These are phyloP conservation scores for Gryllus longicercus DNA, from an alignment of 2,888 invertebrate genomes.

Conservation along the genomic window DNA sequence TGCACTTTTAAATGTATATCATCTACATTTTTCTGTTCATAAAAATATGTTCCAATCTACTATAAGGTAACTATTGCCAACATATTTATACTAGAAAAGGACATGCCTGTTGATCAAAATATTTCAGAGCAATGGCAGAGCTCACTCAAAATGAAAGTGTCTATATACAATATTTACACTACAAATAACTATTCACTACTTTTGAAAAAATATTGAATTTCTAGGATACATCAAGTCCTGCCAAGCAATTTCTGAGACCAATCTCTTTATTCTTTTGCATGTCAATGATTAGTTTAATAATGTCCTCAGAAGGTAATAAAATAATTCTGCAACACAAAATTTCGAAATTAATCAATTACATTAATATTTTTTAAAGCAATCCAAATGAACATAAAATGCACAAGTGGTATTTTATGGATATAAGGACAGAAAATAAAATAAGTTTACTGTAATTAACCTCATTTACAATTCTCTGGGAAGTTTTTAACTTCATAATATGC, in stretches of 20 bases:
- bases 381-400: too few relatives aligned
- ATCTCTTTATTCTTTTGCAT: too few relatives aligned
- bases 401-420: too few relatives aligned
- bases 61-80: constrained; percentile 3
- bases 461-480: too few relatives aligned
- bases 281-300: too few relatives aligned
- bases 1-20: constrained; percentile 17
- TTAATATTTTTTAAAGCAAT: too few relatives aligned
- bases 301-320: too few relatives aligned
- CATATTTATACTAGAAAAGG: constrained; percentile 11
- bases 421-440: too few relatives aligned
- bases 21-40: neutral
- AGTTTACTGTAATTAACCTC: too few relatives aligned
- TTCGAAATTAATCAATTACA: too few relatives aligned
- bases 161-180: neutral
- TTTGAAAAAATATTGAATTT: neutral
- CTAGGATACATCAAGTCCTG: neutral
- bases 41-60: constrained; percentile 1
- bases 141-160: neutral
- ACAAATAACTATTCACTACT: neutral
- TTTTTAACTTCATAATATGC: too few relatives aligned
- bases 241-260: neutral
- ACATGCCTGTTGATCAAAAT: neutral
- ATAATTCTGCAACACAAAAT: too few relatives aligned
- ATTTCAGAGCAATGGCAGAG: constrained; percentile 17